Evolutionary conservation across 2,113 vertebrate genomes (phyloP).

Genomic region (Vicugna pacos): DNA sequence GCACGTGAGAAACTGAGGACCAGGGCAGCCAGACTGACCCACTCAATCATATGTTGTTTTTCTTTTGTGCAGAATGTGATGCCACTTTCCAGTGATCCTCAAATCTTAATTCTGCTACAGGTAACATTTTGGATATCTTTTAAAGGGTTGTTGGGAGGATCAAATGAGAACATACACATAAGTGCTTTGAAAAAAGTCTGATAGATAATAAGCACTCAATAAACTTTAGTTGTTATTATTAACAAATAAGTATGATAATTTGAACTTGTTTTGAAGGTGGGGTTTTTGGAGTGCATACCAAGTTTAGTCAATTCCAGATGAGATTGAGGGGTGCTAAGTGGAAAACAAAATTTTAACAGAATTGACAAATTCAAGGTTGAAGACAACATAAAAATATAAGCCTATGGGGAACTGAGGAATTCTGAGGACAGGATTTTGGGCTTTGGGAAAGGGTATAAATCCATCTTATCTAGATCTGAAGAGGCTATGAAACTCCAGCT

Average conservation of each 20-base stretch:
- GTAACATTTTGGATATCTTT: not conserved
- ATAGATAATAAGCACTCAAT: no score
- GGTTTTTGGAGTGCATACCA: not conserved
- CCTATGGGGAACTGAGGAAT: not conserved
- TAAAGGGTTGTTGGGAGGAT: not conserved
- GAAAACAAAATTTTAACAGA: not conserved
- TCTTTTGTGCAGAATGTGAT: not conserved
- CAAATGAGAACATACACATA: not conserved
- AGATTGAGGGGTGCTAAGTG: not conserved
- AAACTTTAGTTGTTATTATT: not conserved
- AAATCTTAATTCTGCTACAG: not conserved
- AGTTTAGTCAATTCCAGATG: not conserved
- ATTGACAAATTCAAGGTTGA: not conserved
- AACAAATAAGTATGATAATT: not conserved
- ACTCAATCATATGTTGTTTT: not conserved
- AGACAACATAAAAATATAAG: not conserved
- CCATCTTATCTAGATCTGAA: not conserved
- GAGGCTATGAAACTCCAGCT: not conserved
- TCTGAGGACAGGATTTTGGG: not conserved
- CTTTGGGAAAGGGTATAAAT: not conserved
- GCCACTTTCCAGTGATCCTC: not conserved
- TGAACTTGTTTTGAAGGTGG: conserved; percentile 7
- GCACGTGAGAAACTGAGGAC: not conserved
- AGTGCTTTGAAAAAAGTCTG: not conserved
- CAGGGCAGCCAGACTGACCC: not conserved